Evolutionary conservation across 2,113 vertebrate species (phyloP).

Genomic region (Martes martes): DNA sequence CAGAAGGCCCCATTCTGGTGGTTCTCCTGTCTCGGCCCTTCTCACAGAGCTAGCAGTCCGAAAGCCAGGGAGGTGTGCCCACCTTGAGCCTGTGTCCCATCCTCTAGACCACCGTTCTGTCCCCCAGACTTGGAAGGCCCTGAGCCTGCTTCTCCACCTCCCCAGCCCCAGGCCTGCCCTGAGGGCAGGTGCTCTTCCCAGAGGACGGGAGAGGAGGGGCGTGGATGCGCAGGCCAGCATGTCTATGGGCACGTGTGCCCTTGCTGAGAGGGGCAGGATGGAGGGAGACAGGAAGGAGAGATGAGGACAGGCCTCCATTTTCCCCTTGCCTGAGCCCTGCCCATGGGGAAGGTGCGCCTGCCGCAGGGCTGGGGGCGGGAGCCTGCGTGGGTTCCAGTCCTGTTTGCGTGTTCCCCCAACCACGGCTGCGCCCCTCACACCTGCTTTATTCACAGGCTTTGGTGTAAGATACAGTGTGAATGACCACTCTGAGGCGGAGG

Average conservation of each 20-base stretch:
- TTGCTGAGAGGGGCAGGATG: not conserved
- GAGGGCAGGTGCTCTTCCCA: not conserved
- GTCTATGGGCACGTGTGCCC: not conserved
- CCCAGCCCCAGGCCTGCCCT: not conserved
- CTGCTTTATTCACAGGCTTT: not conserved
- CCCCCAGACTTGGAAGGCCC: not conserved
- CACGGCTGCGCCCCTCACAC: not conserved
- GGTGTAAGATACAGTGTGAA: not conserved
- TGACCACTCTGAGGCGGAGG: not conserved
- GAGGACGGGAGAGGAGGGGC: rapidly evolving
- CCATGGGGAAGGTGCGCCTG: too few species aligned
- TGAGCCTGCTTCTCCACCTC: not conserved
- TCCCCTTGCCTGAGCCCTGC: not conserved
- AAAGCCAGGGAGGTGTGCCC: rapidly evolving
- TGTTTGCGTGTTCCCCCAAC: not conserved
- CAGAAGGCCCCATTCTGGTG: not conserved
- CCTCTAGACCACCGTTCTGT: not conserved
- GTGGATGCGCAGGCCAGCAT: rapidly evolving
- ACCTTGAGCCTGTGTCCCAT: not conserved
- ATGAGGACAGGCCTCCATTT: not conserved
- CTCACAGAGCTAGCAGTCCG: not conserved
- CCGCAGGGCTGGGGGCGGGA: not conserved
- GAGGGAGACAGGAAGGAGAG: not conserved
- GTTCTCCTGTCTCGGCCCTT: not conserved
- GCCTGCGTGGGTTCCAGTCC: too few species aligned